phyloP scores from a whole-genome alignment of 2,113 vertebrate genomes.

The Rhinogobius similis region DNA sequence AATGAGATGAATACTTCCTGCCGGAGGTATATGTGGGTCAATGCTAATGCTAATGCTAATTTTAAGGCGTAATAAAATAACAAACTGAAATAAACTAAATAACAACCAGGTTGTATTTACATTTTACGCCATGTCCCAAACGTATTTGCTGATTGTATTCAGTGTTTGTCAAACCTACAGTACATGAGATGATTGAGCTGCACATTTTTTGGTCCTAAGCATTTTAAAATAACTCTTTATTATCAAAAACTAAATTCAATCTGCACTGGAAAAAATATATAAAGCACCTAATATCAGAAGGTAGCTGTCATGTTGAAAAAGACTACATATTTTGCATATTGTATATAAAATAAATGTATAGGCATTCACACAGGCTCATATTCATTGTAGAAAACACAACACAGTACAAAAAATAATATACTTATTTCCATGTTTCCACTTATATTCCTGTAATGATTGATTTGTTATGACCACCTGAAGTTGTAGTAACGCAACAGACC shows the following conservation, averaged over 20 bases:
- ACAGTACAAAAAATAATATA: background rate
- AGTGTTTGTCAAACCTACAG: constrained; percentile 34
- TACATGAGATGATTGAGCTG: constrained; percentile 13
- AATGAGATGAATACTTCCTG: no score
- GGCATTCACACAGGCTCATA: background rate
- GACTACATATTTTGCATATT: background rate
- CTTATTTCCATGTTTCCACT: background rate
- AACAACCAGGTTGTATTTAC: background rate
- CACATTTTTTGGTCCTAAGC: background rate
- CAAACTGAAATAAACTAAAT: no score
- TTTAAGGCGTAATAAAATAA: no score
- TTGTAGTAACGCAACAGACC: background rate
- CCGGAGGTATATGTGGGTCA: no score
- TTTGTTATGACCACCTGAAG: background rate
- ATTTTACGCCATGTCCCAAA: background rate
- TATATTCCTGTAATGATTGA: background rate
- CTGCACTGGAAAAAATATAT: background rate
- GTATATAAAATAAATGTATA: background rate
- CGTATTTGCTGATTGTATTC: constrained; percentile 18
- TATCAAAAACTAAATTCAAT: background rate
- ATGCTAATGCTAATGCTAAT: no score
- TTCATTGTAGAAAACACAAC: background rate
- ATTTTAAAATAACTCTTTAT: background rate
- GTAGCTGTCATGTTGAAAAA: constrained; percentile 15
- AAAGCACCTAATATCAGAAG: background rate